Base-by-base conservation (phyloP, 2,113 vertebrate species). In the Syngnathus floridae region DNA sequence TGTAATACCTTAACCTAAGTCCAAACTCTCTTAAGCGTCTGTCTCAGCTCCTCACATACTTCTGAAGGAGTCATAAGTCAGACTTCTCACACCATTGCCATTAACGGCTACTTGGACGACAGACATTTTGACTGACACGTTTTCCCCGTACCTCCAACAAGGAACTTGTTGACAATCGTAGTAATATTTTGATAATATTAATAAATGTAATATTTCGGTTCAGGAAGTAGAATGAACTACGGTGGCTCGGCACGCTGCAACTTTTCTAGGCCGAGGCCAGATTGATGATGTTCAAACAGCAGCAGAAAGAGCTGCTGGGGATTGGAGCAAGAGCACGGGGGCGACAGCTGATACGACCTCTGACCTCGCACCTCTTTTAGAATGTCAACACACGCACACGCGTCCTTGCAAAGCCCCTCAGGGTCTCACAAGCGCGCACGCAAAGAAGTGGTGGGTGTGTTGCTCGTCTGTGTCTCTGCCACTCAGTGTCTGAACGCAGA, bases 311-410 rank as follows among this genome's bases (percentile, higher is more conserved):
- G 77, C 81, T 81, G 76, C 64, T 64, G 69, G 76, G 74, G 77
- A 78, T 76, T 86, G 79, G 84, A 83, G 80, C 74, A 82, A 88
- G 82, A 84, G 78, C 75, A 76, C 67, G 69, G 82, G 76, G 81
- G 81, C 81, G 83, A 85, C 82, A 86, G 79, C 79, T 75, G 83
- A 84, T 76, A 71, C 69, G 84, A 89, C 69, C 87, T 66, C 52
- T 86, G 79, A 90, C 84, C 87, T 77, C 70, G 71, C 84, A 85
- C 82, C 73, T 87, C 81, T 82, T 86, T 86, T 80, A 82, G 78
- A 84, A 81, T 81, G 80, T 84, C 76, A 78, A 76, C 76, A 22
- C 41, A 9, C 73, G 72, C 79, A 56, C 35, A 19, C 43, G 54
- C 62, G 55, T 21, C 71, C 74, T 46, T 8, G 69, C 66, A 16